A percentile compares a stretch with the other conserved stretches of the same genome.
These are phyloP conservation scores for Thereuonema tuberculata DNA, from an alignment of 1,140 invertebrate species.

Conservation along the genomic window DNA sequence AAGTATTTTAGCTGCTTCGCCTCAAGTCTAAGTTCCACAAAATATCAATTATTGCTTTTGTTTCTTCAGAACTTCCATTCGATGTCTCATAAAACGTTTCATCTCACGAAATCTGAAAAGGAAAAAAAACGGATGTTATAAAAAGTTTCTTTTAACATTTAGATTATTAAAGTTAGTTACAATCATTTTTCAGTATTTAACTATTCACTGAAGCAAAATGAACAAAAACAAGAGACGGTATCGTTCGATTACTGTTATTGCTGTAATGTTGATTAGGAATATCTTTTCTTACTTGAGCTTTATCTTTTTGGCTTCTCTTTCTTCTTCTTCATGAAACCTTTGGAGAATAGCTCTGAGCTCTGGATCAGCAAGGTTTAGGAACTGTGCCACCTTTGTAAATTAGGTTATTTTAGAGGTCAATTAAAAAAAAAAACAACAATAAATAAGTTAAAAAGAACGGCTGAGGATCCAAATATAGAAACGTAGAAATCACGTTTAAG, in stretches of 20 bases:
- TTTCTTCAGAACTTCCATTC: too few species aligned
- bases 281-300: conserved; percentile 46
- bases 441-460: neutral
- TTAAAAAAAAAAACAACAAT: neutral
- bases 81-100: neutral
- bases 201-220: conserved; percentile 11
- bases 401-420: neutral
- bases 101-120: neutral
- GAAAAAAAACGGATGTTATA: conserved; percentile 18
- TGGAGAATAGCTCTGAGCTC: conserved; percentile 64
- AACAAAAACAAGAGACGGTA: conserved; percentile 5
- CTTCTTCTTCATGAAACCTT: conserved; percentile 61
- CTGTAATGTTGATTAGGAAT: conserved; percentile 7
- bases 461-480: neutral
- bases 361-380: conserved; percentile 59
- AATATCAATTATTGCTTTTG: too few species aligned
- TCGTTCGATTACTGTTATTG: conserved; percentile 4
- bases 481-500: neutral
- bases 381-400: conserved; percentile 51
- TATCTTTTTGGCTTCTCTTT: conserved; percentile 50
- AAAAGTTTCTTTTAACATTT: conserved; percentile 3
- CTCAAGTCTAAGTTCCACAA: too few species aligned
- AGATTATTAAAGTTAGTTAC: conserved; percentile 6
- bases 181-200: conserved; percentile 10
- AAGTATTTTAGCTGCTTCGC: too few species aligned